Evolutionary conservation across 2,113 vertebrate genomes (phyloP), one percentile per base, ranked within the genome.

Genomic region (Oryzias melastigma): DNA sequence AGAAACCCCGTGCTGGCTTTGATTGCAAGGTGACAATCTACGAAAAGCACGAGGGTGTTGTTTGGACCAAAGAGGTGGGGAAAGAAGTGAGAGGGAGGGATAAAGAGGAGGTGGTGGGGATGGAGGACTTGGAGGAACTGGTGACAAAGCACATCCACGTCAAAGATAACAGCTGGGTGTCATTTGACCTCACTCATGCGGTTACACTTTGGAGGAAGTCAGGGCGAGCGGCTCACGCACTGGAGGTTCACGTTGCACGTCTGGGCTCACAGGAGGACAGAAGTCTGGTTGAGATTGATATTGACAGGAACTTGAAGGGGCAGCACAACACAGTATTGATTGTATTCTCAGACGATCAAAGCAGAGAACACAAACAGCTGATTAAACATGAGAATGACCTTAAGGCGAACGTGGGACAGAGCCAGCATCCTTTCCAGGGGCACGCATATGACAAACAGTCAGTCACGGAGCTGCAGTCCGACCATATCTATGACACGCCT

Each of bases 281-380:
- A 46, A 76, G 7, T 0, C 87, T 77, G 44, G 86, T 83, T 2
- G 89, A 92, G 0, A 73, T 94, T 4, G 93, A 95, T 15, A 90
- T 96, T 15, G 93, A 95, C 77, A 88, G 88, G 63, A 91, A 85
- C 51, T 77, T 81, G 0, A 90, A 91, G 27, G 92, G 92, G 56
- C 95, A 93, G 68, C 93, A 95, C 1, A 91, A 92, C 49, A 93
- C 96, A 4, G 86, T 95, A 69, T 60, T 99, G 15, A 92, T 98
- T 0, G 93, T 98, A 22, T 99, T 96, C 87, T 99, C 96, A 0
- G 93, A 99, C 4, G 93, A 98, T 70, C 91, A 93, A 56, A 94
- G 88, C 70, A 91, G 88, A 2, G 92, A 92, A 58, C 87, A 72
- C 40, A 92, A 87, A 0, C 93, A 93, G 51, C 93, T 93, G 92